These are phyloP conservation scores for Papilio aristodemus DNA, from an alignment of 1,140 invertebrate genomes.

Conservation along the genomic window DNA sequence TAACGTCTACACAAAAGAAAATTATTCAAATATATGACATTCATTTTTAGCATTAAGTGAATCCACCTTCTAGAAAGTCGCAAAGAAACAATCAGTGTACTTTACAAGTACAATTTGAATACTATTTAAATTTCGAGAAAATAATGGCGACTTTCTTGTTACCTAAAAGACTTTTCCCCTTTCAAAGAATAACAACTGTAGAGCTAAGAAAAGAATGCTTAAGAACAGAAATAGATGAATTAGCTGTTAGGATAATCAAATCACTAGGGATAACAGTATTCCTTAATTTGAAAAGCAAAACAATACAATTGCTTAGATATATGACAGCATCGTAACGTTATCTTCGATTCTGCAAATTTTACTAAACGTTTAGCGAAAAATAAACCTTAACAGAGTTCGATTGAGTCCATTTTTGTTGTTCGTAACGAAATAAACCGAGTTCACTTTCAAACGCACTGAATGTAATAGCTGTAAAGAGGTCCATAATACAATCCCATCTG, in stretches of 20 bases:
- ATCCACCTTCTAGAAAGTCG: background rate
- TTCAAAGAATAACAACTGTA: too few relatives aligned
- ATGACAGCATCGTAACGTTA: slow-evolving; percentile 10
- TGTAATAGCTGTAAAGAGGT: slow-evolving; percentile 34
- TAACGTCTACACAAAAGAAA: background rate
- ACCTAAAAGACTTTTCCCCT: too few relatives aligned
- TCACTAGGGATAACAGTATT: background rate
- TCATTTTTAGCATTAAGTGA: background rate
- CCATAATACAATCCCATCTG: slow-evolving; percentile 38
- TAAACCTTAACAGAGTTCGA: background rate
- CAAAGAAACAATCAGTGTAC: background rate
- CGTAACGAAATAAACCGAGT: slow-evolving; percentile 13
- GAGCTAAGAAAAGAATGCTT: too few relatives aligned
- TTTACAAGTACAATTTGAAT: background rate
- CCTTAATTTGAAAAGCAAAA: slow-evolving; percentile 44
- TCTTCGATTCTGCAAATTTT: background rate
- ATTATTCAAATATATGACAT: background rate
- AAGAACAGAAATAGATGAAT: background rate
- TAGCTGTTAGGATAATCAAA: slow-evolving; percentile 32
- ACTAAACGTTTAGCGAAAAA: background rate
- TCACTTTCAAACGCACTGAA: slow-evolving; percentile 45
- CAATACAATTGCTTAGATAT: slow-evolving; percentile 44
- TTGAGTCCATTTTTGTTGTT: background rate
- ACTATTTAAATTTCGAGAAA: too few relatives aligned
- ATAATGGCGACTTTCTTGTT: too few relatives aligned